A percentile compares a stretch with the other conserved stretches of the same genome.
These are phyloP conservation scores for Nemopilema nomurai DNA, from an alignment of 30 jellyfish, hydroid and myxozoan genomes.

Conservation along the genomic window DNA sequence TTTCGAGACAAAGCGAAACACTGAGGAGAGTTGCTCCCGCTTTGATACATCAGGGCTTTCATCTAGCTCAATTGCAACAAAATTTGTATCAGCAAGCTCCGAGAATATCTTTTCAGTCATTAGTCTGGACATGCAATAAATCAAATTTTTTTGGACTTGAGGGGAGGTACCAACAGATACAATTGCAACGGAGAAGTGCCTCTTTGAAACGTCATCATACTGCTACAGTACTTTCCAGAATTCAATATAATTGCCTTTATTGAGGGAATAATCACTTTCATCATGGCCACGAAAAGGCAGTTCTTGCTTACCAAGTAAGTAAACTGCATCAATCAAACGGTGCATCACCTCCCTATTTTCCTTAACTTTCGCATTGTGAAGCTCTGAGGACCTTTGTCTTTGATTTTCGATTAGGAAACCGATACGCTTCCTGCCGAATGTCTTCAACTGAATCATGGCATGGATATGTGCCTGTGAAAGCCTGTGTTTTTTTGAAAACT, in stretches of 20 bases:
- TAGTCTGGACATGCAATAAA: background rate
- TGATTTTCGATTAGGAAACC: conserved; percentile 19
- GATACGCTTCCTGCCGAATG: conserved; percentile 10
- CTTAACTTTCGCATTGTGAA: conserved; percentile 24
- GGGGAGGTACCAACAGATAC: conserved; percentile 42
- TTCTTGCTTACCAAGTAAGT: conserved; percentile 28
- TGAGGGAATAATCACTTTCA: conserved; percentile 28
- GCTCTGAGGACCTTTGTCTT: conserved; percentile 10
- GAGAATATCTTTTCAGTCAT: conserved; percentile 21
- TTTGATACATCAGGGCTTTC: conserved; percentile 34
- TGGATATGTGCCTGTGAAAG: conserved; percentile 39
- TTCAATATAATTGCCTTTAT: conserved; percentile 24
- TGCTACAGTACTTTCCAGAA: conserved; percentile 4
- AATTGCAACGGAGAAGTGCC: conserved; percentile 44
- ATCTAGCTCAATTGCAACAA: conserved; percentile 32
- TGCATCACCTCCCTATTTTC: conserved; percentile 40
- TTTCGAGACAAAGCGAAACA: conserved; percentile 10
- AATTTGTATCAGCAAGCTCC: conserved; percentile 32
- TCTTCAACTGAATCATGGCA: conserved; percentile 24
- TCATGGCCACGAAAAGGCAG: conserved; percentile 40
- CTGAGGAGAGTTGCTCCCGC: background rate
- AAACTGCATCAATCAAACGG: conserved; percentile 31
- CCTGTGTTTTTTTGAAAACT: conserved; percentile 16
- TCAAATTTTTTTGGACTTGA: conserved; percentile 27
- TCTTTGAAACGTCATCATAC: conserved; percentile 29